Conservation (phyloP, 2,113 vertebrate species). For the Phrynosoma platyrhinos region DNA sequence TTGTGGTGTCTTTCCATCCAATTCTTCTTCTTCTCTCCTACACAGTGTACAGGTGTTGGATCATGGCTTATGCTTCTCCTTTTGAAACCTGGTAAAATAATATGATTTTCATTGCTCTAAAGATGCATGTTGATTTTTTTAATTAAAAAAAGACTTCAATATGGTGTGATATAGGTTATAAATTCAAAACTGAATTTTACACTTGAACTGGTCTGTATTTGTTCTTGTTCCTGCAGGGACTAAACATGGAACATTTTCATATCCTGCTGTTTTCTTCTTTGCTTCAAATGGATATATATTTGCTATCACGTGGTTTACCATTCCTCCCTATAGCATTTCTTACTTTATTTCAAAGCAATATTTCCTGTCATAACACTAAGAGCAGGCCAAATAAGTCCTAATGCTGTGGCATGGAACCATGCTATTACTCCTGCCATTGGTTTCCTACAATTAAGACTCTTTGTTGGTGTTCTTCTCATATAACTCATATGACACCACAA, state of each 20-base stretch:
- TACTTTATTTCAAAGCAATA: constrained; percentile 13
- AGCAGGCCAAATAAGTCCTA: too few relatives aligned
- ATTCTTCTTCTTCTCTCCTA: neutral
- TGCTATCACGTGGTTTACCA: neutral
- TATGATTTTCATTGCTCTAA: neutral
- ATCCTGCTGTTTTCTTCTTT: neutral
- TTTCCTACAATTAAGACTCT: neutral
- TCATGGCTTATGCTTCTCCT: neutral
- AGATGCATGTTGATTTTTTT: neutral
- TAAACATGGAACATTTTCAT: neutral
- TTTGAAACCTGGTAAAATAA: neutral
- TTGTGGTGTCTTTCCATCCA: too few relatives aligned
- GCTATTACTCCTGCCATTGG: neutral
- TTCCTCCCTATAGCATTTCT: neutral
- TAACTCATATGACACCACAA: neutral
- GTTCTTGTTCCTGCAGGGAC: neutral
- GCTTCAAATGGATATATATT: neutral
- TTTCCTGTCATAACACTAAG: neutral
- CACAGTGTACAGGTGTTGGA: neutral
- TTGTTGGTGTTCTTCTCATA: constrained; percentile 3
- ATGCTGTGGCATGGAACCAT: too few relatives aligned
- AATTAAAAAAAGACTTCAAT: neutral
- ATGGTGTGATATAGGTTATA: neutral
- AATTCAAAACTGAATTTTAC: neutral
- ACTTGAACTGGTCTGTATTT: neutral